phyloP scores from a whole-genome alignment of 1,140 invertebrate genomes.

The Lineus longissimus region DNA sequence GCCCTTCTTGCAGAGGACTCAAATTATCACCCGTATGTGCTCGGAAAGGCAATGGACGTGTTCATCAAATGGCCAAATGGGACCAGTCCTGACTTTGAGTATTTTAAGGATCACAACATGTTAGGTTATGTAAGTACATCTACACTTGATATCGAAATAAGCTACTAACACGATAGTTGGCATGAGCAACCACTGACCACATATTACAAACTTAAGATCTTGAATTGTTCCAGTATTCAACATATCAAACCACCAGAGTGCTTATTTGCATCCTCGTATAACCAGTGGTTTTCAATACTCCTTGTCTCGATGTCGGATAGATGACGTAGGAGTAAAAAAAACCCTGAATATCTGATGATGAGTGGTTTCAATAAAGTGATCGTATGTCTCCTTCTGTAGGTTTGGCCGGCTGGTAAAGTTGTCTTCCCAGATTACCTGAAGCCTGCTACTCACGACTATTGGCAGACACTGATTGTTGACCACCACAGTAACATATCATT shows the following conservation, averaged over 20 bases:
- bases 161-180: too few species aligned
- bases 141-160: neutral
- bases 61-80: conserved; percentile 42
- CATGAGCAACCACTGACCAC: too few species aligned
- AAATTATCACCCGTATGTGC: conserved; percentile 38
- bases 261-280: too few species aligned
- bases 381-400: too few species aligned
- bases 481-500: conserved; percentile 32
- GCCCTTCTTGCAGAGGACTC: conserved; percentile 37
- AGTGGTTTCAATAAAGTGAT: too few species aligned
- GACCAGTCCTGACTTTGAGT: conserved; percentile 19
- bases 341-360: too few species aligned
- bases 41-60: conserved; percentile 28
- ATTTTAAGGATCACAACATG: conserved; percentile 15
- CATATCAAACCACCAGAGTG: too few species aligned
- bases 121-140: conserved; percentile 14
- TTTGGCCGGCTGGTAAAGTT: conserved; percentile 42
- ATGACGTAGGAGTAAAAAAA: too few species aligned
- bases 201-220: too few species aligned
- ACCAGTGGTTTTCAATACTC: too few species aligned
- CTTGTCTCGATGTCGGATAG: too few species aligned
- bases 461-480: conserved; percentile 38
- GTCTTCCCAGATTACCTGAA: conserved; percentile 49
- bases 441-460: conserved; percentile 27
- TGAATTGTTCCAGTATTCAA: too few species aligned